phyloP scores from a whole-genome alignment of 2,797 vertebrate species.

The Pangasius macronema region DNA sequence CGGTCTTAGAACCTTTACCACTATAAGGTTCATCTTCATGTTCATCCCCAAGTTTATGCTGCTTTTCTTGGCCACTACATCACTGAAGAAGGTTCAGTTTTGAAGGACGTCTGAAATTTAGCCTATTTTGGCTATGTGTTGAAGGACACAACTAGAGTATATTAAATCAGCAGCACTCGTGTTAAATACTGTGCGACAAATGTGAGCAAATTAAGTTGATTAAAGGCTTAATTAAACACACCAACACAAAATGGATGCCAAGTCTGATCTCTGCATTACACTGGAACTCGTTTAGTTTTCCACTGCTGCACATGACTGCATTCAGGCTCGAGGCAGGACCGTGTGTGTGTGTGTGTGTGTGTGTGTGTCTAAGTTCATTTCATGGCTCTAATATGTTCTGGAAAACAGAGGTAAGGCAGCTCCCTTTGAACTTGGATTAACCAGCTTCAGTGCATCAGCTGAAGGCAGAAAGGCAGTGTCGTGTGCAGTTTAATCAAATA shows the following conservation, averaged over 20 bases:
- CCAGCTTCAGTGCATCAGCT: slow-evolving; percentile 6
- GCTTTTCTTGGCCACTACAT: not conserved
- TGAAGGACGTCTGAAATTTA: not conserved
- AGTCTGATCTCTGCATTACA: not conserved
- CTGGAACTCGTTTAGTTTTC: not conserved
- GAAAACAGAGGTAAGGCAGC: not conserved
- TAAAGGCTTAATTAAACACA: slow-evolving; percentile 1
- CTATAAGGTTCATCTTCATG: not conserved
- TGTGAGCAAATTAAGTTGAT: not conserved
- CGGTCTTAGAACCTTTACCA: not conserved
- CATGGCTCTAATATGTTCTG: slow-evolving; percentile 12
- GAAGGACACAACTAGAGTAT: not conserved
- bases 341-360: slow-evolving; percentile 6
- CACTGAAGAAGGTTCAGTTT: not conserved
- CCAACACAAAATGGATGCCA: not conserved
- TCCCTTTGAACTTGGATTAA: slow-evolving; percentile 49
- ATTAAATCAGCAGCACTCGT: not conserved
- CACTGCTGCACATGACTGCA: not conserved
- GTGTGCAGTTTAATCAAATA: not conserved
- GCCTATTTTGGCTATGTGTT: not conserved
- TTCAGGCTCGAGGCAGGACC: slow-evolving; percentile 1
- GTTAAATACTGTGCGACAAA: not conserved
- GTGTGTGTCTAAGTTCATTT: slow-evolving; percentile 26
- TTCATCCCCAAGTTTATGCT: not conserved
- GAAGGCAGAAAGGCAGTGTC: not conserved